phyloP scores from a whole-genome alignment of 2,113 vertebrate genomes.

The Ranitomeya variabilis region DNA sequence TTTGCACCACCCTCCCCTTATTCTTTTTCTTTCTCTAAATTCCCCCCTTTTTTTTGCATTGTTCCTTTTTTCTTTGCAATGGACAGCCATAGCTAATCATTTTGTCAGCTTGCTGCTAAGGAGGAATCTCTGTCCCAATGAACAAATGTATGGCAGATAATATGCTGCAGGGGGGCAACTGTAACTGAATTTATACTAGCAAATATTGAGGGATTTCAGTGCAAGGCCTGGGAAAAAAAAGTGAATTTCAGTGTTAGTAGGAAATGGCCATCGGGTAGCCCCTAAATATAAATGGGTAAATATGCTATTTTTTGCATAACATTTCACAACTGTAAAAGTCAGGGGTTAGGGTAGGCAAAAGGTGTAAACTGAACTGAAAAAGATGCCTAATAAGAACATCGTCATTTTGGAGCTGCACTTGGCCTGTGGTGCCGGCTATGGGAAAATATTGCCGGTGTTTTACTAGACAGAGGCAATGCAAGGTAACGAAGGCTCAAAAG shows the following conservation, averaged over 20 bases:
- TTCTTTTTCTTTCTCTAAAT: constrained; percentile 54
- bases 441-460: background rate
- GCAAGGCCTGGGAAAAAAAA: background rate
- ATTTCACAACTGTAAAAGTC: background rate
- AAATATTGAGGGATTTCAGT: constrained; percentile 62
- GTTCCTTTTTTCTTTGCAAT: constrained; percentile 70
- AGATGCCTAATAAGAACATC: background rate
- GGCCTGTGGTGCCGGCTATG: background rate
- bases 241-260: background rate
- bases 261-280: background rate
- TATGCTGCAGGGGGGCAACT: constrained; percentile 64
- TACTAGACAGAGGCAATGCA: background rate
- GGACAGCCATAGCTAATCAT: constrained; percentile 84
- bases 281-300: background rate
- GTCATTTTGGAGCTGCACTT: background rate
- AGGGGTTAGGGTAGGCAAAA: background rate
- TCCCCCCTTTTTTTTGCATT: constrained; percentile 64
- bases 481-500: background rate
- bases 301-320: background rate
- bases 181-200: constrained; percentile 64
- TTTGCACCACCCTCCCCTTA: constrained; percentile 14
- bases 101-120: constrained; percentile 81
- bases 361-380: background rate
- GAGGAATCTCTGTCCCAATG: constrained; percentile 75
- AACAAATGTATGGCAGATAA: constrained; percentile 73